Base-by-base conservation (phyloP, 2,888 invertebrate species). In the Eilema sororculum region DNA sequence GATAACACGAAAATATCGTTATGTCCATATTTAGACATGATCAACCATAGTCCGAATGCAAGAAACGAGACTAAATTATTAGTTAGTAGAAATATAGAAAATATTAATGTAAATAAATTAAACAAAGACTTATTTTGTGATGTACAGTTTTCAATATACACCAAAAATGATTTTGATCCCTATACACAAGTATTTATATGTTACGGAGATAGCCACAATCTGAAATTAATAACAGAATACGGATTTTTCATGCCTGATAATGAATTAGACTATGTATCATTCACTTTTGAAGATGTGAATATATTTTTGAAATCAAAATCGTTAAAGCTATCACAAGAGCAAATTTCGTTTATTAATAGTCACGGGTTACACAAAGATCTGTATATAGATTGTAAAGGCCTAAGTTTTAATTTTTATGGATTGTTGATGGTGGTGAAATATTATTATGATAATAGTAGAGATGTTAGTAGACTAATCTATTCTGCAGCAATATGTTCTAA, bases 21-120 rank as follows among this genome's bases (percentile, higher is more conserved):
- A 65, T 98, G 98, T 75, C 99, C 99, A 0, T 98, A 97, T 88
- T 94, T 99, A 73, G 99, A 99, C 90, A 96, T 99, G 93, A 97
- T 99, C 76, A 99, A 99, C 94, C 99, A 99, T 87, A 97, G 97
- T 69, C 95, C 96, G 74, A 86, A 91, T 69, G 96, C 96, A 5
- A 91, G 93, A 75, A 97, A 97, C 78, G 94, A 95, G 85, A 93
- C 94, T 24, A 93, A 93, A 79, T 82, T 94, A 69, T 70, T 92
- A 74, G 88, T 94, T 16, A 88, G 88, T 75, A 92, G 85, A 69
- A 84, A 90, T 74, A 81, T 91, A 70, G 86, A 90, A 73, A 90
- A 90, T 80, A 75, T 93, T 25, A 87, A 84, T 75, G 65, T 94
- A 63, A 81, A 81, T 65, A 86, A 88, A 76, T 77, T 95, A 72